A percentile compares a stretch with the other conserved stretches of the same genome.
Evolutionary conservation across 2,888 invertebrate genomes (phyloP).

Genomic region (Tubulanus polymorphus): DNA sequence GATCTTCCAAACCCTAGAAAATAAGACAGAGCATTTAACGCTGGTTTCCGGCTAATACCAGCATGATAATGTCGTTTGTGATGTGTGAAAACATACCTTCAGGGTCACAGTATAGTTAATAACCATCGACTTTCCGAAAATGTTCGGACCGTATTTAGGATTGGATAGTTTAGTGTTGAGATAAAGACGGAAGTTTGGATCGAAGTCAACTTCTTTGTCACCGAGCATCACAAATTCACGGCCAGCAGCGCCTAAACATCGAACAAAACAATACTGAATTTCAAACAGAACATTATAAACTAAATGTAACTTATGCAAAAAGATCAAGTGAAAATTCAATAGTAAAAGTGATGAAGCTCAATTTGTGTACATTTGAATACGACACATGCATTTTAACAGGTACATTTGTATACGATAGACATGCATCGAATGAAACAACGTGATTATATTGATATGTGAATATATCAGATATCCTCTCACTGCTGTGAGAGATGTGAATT

Average conservation of each 20-base stretch:
- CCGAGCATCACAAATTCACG: constrained; percentile 80
- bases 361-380: no score
- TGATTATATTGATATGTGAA: no score
- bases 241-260: constrained; percentile 61
- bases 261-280: neutral
- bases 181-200: constrained; percentile 82
- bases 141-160: constrained; percentile 79
- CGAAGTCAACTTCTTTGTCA: constrained; percentile 85
- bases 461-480: no score
- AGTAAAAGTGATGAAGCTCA: no score
- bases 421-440: no score
- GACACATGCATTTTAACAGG: no score
- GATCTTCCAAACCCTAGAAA: constrained; percentile 78
- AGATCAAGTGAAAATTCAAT: no score
- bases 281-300: no score
- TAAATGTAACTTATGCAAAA: no score
- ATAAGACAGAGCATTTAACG: constrained; percentile 1
- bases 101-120: constrained; percentile 89
- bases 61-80: neutral
- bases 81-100: constrained; percentile 58
- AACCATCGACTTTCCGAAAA: constrained; percentile 81
- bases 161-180: constrained; percentile 85
- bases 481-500: no score
- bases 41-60: neutral
- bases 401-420: no score